Evolutionary conservation across 2,888 invertebrate species (phyloP).

Genomic region (Nomada flava): DNA sequence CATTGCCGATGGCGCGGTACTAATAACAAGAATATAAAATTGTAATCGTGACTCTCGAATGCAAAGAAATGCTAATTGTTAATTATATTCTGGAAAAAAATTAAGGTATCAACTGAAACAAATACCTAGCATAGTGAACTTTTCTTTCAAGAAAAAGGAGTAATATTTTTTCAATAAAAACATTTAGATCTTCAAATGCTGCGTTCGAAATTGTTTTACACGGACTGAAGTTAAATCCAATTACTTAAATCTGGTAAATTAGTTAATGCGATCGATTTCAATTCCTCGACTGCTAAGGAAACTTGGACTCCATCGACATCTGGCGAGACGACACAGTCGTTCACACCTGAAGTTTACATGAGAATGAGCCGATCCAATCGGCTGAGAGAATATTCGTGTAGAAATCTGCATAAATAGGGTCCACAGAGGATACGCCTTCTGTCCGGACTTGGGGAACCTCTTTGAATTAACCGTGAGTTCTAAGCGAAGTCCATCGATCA

Average conservation of each 20-base stretch:
- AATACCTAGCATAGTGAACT: not conserved
- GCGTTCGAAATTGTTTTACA: too few species aligned
- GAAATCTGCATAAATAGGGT: conserved; percentile 70
- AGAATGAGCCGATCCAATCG: conserved; percentile 64
- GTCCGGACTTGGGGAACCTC: conserved; percentile 54
- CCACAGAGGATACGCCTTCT: conserved; percentile 56
- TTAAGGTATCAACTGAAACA: not conserved
- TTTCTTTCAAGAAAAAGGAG: not conserved
- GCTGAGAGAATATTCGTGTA: conserved; percentile 69
- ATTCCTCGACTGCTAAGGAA: too few species aligned
- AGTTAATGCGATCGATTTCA: too few species aligned
- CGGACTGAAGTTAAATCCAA: too few species aligned
- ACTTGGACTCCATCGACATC: not conserved
- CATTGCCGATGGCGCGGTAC: too few species aligned
- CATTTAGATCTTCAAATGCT: too few species aligned
- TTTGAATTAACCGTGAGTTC: conserved; percentile 52
- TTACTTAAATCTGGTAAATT: too few species aligned
- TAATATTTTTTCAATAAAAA: not conserved
- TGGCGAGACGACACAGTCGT: not conserved
- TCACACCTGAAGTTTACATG: conserved; percentile 38
- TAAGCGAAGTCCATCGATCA: conserved; percentile 29
- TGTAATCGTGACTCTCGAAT: too few species aligned
- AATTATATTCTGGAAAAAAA: not conserved
- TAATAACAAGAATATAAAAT: too few species aligned
- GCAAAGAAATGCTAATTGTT: too few species aligned